Evolutionary conservation across 2,888 invertebrate species (phyloP), one percentile per base, ranked within the genome.

Genomic region (Halocaridina rubra): DNA sequence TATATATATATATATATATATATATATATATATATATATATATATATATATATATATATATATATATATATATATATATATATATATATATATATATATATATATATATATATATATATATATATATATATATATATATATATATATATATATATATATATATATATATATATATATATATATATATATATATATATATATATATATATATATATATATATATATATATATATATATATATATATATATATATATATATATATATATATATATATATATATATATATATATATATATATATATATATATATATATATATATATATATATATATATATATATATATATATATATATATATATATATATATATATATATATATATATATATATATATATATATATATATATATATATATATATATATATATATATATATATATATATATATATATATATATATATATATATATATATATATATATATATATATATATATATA

Each of bases 1-100:
- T 19, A 33, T 72, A 72, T 33, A 72, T 33, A 32, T 3, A 32
- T 72, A 72, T 72, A 72, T 72, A 72, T 72, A 72, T 72, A 72
- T 72, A 72, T 72, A 72, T 33, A 72, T 33, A 46, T 72, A 72
- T 72, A 39, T 72, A 72, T 33, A 72, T 33, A 72, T 72, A 22
- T 72, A 33, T 72, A 33, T 39, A 33, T 72, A 72, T 72, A 72
- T 32, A 72, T 72, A 72, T 72, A 72, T 72, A 72, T 72, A 72
- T 72, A 29, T 33, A 33, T 72, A 72, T 33, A 72, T 39, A 72
- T 72, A 72, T 46, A 72, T 72, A 46, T 22, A 74, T 74, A 74
- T 74, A 74, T 74, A 74, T 39, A 74, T 74, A 74, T 46, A 74
- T 74, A 74, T 46, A 74, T 22, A 46, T 74, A 74, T 74, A 22